Conservation (phyloP, 2,888 invertebrate species). For the Frankliniella fusca region DNA sequence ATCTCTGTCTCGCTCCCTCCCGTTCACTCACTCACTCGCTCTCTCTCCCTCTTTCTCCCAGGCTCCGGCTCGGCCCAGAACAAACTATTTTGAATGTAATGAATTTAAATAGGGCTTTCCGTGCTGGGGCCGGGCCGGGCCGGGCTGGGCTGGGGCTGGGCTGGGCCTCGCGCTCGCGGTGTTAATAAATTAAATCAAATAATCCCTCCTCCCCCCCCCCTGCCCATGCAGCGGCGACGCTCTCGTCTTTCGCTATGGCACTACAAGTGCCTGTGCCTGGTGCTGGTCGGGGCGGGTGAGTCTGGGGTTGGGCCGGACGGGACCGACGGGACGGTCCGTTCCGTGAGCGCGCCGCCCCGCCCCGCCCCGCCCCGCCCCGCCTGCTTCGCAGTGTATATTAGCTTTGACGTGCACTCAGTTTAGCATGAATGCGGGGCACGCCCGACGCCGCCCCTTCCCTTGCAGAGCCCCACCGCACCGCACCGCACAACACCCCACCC, state of each 20-base stretch:
- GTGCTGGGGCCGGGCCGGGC: not conserved
- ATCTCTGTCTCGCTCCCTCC: too few species aligned
- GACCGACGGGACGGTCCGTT: too few species aligned
- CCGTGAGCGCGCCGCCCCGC: not conserved
- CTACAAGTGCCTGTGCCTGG: not conserved
- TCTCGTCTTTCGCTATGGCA: too few species aligned
- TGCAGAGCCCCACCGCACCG: too few species aligned
- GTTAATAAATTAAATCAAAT: slow-evolving; percentile 26
- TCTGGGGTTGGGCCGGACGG: not conserved
- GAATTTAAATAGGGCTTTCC: slow-evolving; percentile 8
- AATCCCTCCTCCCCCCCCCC: not conserved
- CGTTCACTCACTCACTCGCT: not conserved
- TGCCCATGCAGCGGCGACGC: too few species aligned
- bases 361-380: not conserved
- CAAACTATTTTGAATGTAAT: slow-evolving; percentile 25
- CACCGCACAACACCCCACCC: not conserved
- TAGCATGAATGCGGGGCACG: not conserved
- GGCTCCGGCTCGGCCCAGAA: not conserved
- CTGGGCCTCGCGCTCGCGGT: not conserved
- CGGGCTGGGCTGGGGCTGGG: not conserved
- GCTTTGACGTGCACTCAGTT: slow-evolving; percentile 20
- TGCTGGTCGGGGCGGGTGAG: not conserved
- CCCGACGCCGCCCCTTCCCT: too few species aligned
- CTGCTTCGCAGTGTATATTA: slow-evolving; percentile 10
- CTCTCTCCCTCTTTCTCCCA: not conserved